phyloP scores from a whole-genome alignment of 2,113 vertebrate genomes.

The Xyrauchen texanus region DNA sequence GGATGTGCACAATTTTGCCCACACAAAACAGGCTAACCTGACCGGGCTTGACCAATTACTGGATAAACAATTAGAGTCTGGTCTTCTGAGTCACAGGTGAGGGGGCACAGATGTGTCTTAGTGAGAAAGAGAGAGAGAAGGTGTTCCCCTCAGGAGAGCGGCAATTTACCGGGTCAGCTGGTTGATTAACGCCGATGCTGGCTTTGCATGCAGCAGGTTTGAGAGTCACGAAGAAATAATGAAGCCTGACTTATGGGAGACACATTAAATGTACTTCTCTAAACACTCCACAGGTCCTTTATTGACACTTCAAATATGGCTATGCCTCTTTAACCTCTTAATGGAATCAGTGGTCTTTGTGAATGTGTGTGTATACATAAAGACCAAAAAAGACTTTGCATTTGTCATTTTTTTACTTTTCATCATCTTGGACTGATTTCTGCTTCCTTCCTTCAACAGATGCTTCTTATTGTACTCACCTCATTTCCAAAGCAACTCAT shows the following conservation, averaged over 20 bases:
- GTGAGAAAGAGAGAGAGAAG: background rate
- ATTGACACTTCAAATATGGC: conserved; percentile 37
- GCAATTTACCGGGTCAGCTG: conserved; percentile 28
- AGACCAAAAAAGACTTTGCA: background rate
- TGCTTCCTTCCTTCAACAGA: background rate
- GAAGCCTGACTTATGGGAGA: conserved; percentile 42
- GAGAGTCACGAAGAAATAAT: conserved; percentile 49
- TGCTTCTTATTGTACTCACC: background rate
- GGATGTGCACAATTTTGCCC: background rate
- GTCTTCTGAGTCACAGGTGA: conserved; percentile 24
- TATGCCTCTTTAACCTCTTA: conserved; percentile 26
- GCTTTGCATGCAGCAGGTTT: conserved; percentile 12
- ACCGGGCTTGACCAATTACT: conserved; percentile 41
- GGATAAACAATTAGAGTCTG: conserved; percentile 19
- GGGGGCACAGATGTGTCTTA: conserved; percentile 34
- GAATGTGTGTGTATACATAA: background rate
- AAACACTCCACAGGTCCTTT: conserved; percentile 14
- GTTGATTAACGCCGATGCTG: conserved; percentile 11
- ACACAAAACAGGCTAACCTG: conserved; percentile 27
- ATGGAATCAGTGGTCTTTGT: background rate
- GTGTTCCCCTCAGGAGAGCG: background rate
- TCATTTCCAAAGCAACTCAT: background rate
- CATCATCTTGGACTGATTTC: conserved; percentile 3
- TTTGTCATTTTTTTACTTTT: background rate
- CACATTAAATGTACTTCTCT: conserved; percentile 41